Conservation (phyloP, 2,888 invertebrate genomes). For the Parascotia fuliginaria region DNA sequence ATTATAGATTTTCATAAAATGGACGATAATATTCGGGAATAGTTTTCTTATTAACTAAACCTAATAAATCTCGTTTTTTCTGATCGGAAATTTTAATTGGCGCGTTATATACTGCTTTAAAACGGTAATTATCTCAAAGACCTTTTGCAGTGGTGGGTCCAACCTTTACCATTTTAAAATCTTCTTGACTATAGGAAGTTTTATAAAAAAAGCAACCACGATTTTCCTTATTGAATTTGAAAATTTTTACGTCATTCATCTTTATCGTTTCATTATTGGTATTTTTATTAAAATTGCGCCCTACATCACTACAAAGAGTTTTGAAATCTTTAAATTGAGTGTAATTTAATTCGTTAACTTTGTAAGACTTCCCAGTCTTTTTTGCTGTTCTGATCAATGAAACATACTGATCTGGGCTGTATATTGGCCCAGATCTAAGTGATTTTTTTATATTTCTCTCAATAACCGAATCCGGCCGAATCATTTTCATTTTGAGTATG, state of each 20-base stretch:
- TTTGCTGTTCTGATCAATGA: slow-evolving; percentile 23
- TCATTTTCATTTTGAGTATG: slow-evolving; percentile 17
- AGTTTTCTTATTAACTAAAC: slow-evolving; percentile 7
- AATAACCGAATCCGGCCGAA: slow-evolving; percentile 20
- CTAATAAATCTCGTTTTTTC: slow-evolving; percentile 5
- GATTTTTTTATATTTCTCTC: slow-evolving; percentile 19
- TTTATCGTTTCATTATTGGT: slow-evolving; percentile 3
- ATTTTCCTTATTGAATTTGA: slow-evolving; percentile 4
- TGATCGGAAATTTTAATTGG: slow-evolving; percentile 4
- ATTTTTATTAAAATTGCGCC: slow-evolving; percentile 3
- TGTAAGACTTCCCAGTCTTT: slow-evolving; percentile 13
- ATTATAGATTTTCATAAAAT: background rate
- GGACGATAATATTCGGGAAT: slow-evolving; percentile 1
- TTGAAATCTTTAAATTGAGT: slow-evolving; percentile 8
- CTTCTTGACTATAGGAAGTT: slow-evolving; percentile 6
- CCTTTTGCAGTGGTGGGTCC: slow-evolving; percentile 9
- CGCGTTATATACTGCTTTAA: slow-evolving; percentile 6
- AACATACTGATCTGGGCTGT: slow-evolving; percentile 22
- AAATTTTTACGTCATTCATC: slow-evolving; percentile 6
- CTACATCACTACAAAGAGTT: slow-evolving; percentile 3
- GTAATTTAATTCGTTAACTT: slow-evolving; percentile 5
- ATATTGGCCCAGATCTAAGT: slow-evolving; percentile 15
- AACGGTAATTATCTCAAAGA: slow-evolving; percentile 5
- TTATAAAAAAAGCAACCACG: slow-evolving; percentile 6
- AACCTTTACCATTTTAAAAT: slow-evolving; percentile 7